Evolutionary conservation across 2,797 vertebrate genomes (phyloP).

Genomic region (Darevskia nairensis): DNA sequence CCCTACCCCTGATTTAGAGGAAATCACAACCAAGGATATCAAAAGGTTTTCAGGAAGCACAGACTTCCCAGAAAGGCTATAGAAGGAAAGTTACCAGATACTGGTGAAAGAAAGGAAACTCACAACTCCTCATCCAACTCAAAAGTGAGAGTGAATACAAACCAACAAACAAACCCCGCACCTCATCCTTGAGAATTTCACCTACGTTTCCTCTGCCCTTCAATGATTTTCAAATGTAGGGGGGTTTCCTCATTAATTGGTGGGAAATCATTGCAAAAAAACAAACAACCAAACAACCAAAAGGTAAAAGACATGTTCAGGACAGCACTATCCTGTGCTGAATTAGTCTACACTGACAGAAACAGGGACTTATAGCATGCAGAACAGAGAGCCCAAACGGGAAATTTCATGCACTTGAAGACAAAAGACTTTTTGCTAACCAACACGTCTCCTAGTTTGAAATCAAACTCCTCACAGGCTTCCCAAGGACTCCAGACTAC

Average conservation of each 20-base stretch:
- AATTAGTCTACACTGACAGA: neutral
- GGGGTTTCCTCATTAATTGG: neutral
- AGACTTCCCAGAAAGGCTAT: too few relatives aligned
- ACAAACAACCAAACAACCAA: neutral
- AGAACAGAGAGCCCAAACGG: neutral
- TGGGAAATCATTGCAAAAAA: neutral
- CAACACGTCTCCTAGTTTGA: conserved; percentile 14
- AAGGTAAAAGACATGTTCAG: neutral
- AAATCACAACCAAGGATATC: too few relatives aligned
- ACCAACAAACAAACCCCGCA: too few relatives aligned
- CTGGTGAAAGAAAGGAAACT: too few relatives aligned
- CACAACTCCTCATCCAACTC: too few relatives aligned
- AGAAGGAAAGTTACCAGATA: too few relatives aligned
- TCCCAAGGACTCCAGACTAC: conserved; percentile 16
- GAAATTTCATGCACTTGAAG: neutral
- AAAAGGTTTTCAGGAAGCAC: too few relatives aligned
- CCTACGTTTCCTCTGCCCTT: neutral
- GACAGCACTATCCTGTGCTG: neutral
- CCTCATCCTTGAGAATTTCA: too few relatives aligned
- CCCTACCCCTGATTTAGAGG: too few relatives aligned
- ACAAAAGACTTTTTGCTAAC: conserved; percentile 3
- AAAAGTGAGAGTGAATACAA: too few relatives aligned
- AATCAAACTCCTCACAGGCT: neutral
- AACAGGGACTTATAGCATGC: neutral
- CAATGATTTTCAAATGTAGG: neutral